phyloP scores from a whole-genome alignment of 2,888 invertebrate genomes.

The Molorchus minor region DNA sequence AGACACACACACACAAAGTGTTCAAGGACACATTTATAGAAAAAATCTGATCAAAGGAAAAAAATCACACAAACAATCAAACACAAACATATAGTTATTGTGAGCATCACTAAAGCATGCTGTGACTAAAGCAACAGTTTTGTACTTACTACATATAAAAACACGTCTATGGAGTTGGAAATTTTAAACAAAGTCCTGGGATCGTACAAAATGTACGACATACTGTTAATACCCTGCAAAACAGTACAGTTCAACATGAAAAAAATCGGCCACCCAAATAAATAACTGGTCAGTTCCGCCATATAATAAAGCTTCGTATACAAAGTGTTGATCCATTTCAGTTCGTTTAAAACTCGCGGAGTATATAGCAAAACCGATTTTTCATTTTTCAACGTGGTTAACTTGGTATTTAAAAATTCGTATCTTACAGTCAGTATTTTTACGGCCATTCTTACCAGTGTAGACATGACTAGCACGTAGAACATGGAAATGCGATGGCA shows the following conservation, averaged over 20 bases:
- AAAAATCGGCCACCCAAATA: neutral
- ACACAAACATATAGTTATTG: neutral
- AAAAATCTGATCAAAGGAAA: too few species aligned
- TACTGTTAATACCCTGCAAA: neutral
- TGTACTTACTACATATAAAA: neutral
- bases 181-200: neutral
- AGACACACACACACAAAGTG: too few species aligned
- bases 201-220: neutral
- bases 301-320: neutral
- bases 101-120: too few species aligned
- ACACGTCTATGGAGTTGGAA: neutral
- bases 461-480: neutral
- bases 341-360: neutral
- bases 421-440: neutral
- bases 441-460: neutral
- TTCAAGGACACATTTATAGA: too few species aligned
- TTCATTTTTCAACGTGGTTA: neutral
- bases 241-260: neutral
- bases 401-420: neutral
- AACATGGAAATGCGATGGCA: neutral
- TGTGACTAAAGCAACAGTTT: too few species aligned
- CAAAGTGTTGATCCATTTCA: neutral
- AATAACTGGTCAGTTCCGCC: neutral
- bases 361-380: neutral
- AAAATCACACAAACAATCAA: neutral